Evolutionary conservation across 2,888 invertebrate species (phyloP).

Genomic region (Silvanus unidentatus): DNA sequence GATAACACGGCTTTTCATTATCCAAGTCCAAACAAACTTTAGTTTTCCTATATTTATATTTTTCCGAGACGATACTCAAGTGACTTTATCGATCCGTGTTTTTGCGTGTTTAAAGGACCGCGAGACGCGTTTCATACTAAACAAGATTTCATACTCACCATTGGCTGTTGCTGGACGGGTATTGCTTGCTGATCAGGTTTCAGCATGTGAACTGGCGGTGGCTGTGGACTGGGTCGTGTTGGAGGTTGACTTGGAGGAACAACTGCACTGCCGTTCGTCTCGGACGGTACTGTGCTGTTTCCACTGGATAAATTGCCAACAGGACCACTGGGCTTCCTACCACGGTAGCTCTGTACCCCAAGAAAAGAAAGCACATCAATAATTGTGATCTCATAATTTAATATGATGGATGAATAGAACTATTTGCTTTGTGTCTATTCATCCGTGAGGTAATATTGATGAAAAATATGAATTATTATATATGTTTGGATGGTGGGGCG

Average conservation of each 20-base stretch:
- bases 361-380: constrained; percentile 10
- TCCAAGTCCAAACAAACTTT: constrained; percentile 24
- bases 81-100: no score
- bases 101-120: no score
- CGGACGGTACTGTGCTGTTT: constrained; percentile 27
- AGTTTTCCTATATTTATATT: not conserved
- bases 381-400: constrained; percentile 7
- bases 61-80: no score
- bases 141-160: constrained; percentile 34
- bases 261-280: constrained; percentile 31
- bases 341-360: constrained; percentile 46
- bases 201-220: constrained; percentile 17
- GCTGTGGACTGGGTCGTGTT: constrained; percentile 43
- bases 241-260: constrained; percentile 31
- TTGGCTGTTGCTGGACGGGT: constrained; percentile 45
- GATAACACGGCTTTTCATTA: constrained; percentile 31
- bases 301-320: constrained; percentile 32
- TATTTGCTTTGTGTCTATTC: not conserved
- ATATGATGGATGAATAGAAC: constrained; percentile 10
- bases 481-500: no score
- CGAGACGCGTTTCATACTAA: no score
- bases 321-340: constrained; percentile 43
- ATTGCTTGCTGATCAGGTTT: constrained; percentile 34
- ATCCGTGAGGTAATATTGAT: no score
- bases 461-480: no score